Conservation (phyloP, 2,888 invertebrate species). For the Hydraecia micacea region DNA sequence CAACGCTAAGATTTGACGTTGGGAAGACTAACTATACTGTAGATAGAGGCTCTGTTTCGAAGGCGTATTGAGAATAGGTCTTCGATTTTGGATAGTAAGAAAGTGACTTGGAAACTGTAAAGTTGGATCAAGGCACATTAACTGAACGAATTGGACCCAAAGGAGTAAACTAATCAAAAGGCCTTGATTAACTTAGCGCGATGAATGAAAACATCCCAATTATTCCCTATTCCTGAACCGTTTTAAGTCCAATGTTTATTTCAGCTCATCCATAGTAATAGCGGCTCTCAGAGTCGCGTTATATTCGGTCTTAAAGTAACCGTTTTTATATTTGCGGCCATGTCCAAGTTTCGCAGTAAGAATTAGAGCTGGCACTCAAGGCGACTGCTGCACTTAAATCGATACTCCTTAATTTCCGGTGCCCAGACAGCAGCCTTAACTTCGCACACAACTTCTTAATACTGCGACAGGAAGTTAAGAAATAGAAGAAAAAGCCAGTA, state of each 20-base stretch:
- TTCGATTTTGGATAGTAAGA: constrained; percentile 1
- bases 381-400: constrained; percentile 39
- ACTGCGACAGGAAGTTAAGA: constrained; percentile 54
- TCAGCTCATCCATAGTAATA: background rate
- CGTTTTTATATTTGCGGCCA: background rate
- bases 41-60: background rate
- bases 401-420: constrained; percentile 60
- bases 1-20: constrained; percentile 51
- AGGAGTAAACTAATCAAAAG: background rate
- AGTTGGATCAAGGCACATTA: background rate
- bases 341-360: background rate
- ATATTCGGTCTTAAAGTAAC: background rate
- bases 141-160: background rate
- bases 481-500: constrained; percentile 53
- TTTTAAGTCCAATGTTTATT: background rate
- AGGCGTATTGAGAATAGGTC: background rate
- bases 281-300: background rate
- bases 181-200: background rate
- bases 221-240: background rate
- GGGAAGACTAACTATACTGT: constrained; percentile 27
- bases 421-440: constrained; percentile 38
- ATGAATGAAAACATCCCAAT: background rate
- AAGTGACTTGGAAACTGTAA: background rate
- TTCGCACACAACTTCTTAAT: constrained; percentile 56
- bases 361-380: constrained; percentile 15